Conservation (phyloP, 2,888 invertebrate genomes). For the Drosophila maculinotata region DNA sequence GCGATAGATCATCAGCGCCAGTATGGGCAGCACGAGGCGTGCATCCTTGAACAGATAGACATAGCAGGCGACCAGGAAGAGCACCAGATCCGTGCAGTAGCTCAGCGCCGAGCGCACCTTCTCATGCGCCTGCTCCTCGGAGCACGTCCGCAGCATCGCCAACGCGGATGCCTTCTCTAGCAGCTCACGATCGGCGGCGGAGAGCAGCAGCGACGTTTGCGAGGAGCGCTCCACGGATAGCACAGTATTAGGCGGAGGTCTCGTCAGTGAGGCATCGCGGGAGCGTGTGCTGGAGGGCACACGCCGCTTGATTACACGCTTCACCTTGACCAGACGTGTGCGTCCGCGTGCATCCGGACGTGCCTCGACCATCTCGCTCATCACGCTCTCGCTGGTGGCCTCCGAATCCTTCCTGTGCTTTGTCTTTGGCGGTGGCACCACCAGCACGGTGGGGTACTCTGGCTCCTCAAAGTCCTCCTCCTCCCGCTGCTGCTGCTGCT, state of each 20-base stretch:
- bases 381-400: conserved; percentile 54
- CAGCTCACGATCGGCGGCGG: conserved; percentile 53
- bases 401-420: conserved; percentile 50
- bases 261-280: conserved; percentile 77
- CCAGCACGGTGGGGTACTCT: conserved; percentile 62
- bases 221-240: conserved; percentile 34
- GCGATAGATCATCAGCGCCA: conserved; percentile 91
- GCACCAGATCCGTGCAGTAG: conserved; percentile 90
- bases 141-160: conserved; percentile 81
- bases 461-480: conserved; percentile 32
- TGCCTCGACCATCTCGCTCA: conserved; percentile 79
- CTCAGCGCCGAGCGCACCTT: conserved; percentile 90
- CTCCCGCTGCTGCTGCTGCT: not conserved
- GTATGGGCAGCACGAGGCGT: conserved; percentile 91
- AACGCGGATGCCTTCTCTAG: conserved; percentile 64
- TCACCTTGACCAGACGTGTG: conserved; percentile 82
- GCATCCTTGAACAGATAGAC: conserved; percentile 93
- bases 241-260: conserved; percentile 42
- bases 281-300: conserved; percentile 83
- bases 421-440: conserved; percentile 51
- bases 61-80: conserved; percentile 92
- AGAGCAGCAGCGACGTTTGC: conserved; percentile 50
- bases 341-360: conserved; percentile 83
- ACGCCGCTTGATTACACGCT: conserved; percentile 81
- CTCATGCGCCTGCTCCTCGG: conserved; percentile 87